Evolutionary conservation across 1,140 invertebrate species (phyloP).

Genomic region (Eriocheir sinensis): DNA sequence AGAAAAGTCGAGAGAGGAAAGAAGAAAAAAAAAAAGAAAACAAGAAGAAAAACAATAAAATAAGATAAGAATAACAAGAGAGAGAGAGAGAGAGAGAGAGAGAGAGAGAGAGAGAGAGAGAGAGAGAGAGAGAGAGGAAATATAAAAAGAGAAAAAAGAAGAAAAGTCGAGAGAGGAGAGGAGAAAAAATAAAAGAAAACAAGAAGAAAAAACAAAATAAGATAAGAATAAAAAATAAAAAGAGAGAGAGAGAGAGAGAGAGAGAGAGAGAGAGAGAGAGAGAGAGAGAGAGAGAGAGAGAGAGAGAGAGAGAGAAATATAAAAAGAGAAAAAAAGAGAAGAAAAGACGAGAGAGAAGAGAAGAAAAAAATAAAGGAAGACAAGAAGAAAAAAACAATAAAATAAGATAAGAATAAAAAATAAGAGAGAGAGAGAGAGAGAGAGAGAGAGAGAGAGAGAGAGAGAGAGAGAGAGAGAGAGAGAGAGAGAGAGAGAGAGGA

Average conservation of each 20-base stretch:
- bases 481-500: too few species aligned
- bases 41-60: neutral
- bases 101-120: too few species aligned
- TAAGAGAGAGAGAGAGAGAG: neutral
- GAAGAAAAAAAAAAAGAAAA: neutral
- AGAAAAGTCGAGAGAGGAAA: neutral
- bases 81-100: neutral
- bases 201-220: too few species aligned
- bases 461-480: slow-evolving; percentile 37
- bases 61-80: neutral
- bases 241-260: neutral
- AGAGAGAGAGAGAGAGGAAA: neutral
- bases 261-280: neutral
- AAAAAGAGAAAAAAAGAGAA: too few species aligned
- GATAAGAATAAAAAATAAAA: neutral
- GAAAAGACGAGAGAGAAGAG: too few species aligned
- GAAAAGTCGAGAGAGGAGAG: neutral
- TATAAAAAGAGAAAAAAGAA: neutral
- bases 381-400: too few species aligned
- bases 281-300: neutral
- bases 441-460: slow-evolving; percentile 16
- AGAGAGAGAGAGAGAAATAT: neutral
- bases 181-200: too few species aligned
- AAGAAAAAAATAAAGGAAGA: too few species aligned
- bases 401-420: too few species aligned